A percentile compares a stretch with the other conserved stretches of the same genome.
phyloP scores from a whole-genome alignment of 2,113 vertebrate species.

The Eupsittula cactorum region DNA sequence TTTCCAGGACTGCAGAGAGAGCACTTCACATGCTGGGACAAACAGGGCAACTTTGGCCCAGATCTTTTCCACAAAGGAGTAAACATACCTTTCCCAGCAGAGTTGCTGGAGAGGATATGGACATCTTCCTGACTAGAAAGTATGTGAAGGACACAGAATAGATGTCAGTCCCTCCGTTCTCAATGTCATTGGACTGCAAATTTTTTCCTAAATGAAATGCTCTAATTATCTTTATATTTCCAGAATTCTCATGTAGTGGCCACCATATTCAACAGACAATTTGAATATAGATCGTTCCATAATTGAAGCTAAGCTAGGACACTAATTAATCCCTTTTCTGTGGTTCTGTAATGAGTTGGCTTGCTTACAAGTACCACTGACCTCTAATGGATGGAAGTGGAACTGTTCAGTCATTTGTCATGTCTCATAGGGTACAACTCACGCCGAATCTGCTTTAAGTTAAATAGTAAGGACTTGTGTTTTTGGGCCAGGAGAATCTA shows the following conservation, averaged over 20 bases:
- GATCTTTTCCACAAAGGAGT: background rate
- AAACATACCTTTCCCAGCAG: background rate
- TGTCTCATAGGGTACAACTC: conserved; percentile 30
- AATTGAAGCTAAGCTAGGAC: conserved; percentile 44
- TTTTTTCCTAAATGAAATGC: background rate
- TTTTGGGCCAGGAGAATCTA: conserved; percentile 36
- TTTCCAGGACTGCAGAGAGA: background rate
- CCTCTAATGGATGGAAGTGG: conserved; percentile 62
- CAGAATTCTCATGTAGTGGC: background rate
- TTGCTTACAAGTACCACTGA: conserved; percentile 61
- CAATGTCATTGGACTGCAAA: background rate
- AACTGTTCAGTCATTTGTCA: conserved; percentile 55
- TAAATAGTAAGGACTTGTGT: background rate
- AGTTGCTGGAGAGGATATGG: background rate
- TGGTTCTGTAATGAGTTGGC: conserved; percentile 60
- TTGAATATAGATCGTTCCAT: conserved; percentile 55
- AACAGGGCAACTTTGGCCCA: background rate
- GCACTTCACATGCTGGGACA: background rate
- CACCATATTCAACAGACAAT: conserved; percentile 7
- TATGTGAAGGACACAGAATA: background rate
- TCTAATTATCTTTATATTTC: background rate
- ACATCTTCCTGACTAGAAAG: background rate
- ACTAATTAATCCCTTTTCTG: conserved; percentile 60
- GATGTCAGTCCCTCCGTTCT: background rate
- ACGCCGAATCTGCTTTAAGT: background rate